Evolutionary conservation across 2,888 invertebrate genomes (phyloP).

Genomic region (Cephus spinipes): DNA sequence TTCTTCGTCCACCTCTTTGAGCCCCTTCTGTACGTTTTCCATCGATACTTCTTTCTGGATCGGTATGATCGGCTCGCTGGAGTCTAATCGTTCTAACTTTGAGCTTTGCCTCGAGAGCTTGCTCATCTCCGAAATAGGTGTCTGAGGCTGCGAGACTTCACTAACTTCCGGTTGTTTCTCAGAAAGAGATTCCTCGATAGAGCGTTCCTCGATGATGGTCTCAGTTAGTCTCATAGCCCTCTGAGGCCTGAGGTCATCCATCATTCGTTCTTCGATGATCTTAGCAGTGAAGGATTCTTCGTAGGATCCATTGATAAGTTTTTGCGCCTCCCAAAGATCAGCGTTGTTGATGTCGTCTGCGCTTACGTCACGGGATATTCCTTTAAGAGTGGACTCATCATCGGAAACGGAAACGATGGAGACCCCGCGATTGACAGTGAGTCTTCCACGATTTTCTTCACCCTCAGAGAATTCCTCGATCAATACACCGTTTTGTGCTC

Average conservation of each 20-base stretch:
- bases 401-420: conserved; percentile 77
- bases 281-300: conserved; percentile 42
- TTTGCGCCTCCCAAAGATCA: conserved; percentile 35
- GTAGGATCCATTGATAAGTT: conserved; percentile 38
- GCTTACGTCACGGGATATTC: conserved; percentile 72
- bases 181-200: conserved; percentile 68
- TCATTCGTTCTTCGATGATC: conserved; percentile 32
- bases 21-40: conserved; percentile 43
- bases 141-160: conserved; percentile 22
- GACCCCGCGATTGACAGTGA: conserved; percentile 69
- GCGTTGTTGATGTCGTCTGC: conserved; percentile 71
- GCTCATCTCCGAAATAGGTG: conserved; percentile 31
- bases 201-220: conserved; percentile 67
- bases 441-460: conserved; percentile 64
- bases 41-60: conserved; percentile 25
- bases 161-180: conserved; percentile 55
- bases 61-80: conserved; percentile 30
- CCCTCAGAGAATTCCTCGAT: conserved; percentile 66
- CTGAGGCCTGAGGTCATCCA: conserved; percentile 41
- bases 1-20: conserved; percentile 65
- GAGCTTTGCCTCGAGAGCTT: conserved; percentile 36
- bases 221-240: conserved; percentile 47
- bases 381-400: conserved; percentile 73
- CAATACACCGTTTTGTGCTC: conserved; percentile 58
- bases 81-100: conserved; percentile 35